phyloP scores from a whole-genome alignment of 2,113 vertebrate genomes.

The Equus przewalskii region DNA sequence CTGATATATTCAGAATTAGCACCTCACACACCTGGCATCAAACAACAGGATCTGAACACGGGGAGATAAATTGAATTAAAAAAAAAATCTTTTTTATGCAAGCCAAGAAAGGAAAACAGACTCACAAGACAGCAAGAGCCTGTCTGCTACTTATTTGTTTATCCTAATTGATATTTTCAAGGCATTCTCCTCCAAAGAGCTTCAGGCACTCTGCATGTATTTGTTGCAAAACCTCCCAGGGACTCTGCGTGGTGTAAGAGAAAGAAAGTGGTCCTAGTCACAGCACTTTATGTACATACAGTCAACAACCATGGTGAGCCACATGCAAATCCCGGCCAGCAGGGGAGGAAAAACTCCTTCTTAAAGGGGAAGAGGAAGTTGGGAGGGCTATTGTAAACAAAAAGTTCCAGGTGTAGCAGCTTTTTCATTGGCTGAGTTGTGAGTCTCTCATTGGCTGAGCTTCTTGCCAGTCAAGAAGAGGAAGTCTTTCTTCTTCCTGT shows the following conservation, averaged over 20 bases:
- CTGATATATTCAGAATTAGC: neutral
- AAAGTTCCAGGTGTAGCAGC: too few species aligned
- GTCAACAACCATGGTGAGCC: too few species aligned
- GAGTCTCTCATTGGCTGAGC: too few species aligned
- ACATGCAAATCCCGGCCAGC: too few species aligned
- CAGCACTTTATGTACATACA: neutral
- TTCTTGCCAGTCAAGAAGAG: too few species aligned
- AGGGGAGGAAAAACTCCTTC: too few species aligned
- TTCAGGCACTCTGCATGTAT: neutral
- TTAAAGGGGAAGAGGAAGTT: too few species aligned
- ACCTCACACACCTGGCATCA: neutral
- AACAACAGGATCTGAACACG: neutral
- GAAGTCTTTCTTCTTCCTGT: too few species aligned
- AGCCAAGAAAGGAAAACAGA: constrained; percentile 33
- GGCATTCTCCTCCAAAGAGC: neutral
- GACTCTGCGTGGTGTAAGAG: neutral
- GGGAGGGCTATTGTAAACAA: too few species aligned
- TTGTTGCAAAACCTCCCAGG: constrained; percentile 41
- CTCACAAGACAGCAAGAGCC: neutral
- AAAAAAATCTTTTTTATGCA: neutral
- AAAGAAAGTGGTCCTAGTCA: constrained; percentile 35
- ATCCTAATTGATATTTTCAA: constrained; percentile 73
- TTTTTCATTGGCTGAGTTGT: too few species aligned
- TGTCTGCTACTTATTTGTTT: constrained; percentile 51
- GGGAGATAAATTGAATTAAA: constrained; percentile 23